Conservation (phyloP, 2,888 invertebrate species). For the Pyrochroa serraticornis region DNA sequence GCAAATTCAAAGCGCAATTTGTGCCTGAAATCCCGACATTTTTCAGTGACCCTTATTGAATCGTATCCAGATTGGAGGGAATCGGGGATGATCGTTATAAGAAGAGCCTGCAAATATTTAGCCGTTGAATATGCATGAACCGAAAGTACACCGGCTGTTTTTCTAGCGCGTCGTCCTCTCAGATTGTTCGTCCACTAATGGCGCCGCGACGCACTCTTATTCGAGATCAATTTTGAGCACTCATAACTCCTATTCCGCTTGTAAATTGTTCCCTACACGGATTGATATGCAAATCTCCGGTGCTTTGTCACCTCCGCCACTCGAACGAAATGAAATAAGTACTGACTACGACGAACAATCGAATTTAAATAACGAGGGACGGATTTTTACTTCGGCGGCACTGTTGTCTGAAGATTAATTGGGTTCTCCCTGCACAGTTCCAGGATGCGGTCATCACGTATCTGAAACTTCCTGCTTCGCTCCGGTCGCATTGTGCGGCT, state of each 20-base stretch:
- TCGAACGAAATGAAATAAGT: slow-evolving; percentile 9
- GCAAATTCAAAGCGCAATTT: too few species aligned
- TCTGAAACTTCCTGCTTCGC: slow-evolving; percentile 47
- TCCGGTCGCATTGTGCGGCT: slow-evolving; percentile 46
- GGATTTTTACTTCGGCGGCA: too few species aligned
- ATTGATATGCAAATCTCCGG: slow-evolving; percentile 49
- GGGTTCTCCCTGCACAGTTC: slow-evolving; percentile 1
- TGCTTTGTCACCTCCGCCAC: slow-evolving; percentile 30
- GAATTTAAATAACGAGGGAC: too few species aligned
- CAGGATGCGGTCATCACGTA: slow-evolving; percentile 36
- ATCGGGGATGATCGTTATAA: slow-evolving; percentile 55
- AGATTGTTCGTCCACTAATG: slow-evolving; percentile 38
- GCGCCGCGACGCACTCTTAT: slow-evolving; percentile 39
- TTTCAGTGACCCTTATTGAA: slow-evolving; percentile 44
- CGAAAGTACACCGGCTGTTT: slow-evolving; percentile 55
- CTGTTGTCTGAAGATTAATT: not conserved
- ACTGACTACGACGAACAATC: too few species aligned
- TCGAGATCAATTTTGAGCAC: slow-evolving; percentile 49
- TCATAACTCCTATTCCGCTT: slow-evolving; percentile 49
- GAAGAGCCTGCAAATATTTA: slow-evolving; percentile 58
- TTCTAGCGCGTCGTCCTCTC: slow-evolving; percentile 47
- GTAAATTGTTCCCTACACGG: slow-evolving; percentile 47
- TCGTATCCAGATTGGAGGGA: slow-evolving; percentile 44
- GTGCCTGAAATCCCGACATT: too few species aligned
- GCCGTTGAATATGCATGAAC: slow-evolving; percentile 57